Evolutionary conservation across 2,888 invertebrate genomes (phyloP), one percentile per base, ranked within the genome.

Genomic region (Rhagonycha lutea): DNA sequence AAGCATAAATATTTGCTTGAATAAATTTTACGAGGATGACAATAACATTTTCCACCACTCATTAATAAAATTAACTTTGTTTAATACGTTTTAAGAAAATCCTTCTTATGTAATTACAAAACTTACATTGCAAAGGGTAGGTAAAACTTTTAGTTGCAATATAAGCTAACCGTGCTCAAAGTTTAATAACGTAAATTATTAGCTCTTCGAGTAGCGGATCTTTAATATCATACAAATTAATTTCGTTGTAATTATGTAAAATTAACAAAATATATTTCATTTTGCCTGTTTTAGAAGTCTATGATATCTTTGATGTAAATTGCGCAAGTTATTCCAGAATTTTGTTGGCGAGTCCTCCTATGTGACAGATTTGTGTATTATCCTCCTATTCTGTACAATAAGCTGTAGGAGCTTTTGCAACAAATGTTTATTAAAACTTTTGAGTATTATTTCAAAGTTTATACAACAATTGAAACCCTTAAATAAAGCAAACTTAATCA

Each of bases 1-100:
- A 71, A 71, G 71, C 71, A 71, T 71, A 71, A 71, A 71, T 26
- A 47, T 71, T 47, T 71, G 32, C 71, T 71, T 47, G 63, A 47
- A 14, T 65, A 23, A 71, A 65, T 18, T 71, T 71, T 65, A 71
- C 61, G 24, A 71, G 47, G 62, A 24, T 65, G 65, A 71, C 71
- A 71, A 71, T 71, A 71, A 71, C 32, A 65, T 71, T 62, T 71
- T 47, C 7, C 7, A 7, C 71, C 32, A 28, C 65, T 71, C 71
- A 71, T 71, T 71, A 71, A 71, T 65, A 65, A 65, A 32, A 24
- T 71, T 71, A 63, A 47, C 47, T 65, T 71, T 32, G 24, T 10
- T 65, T 65, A 23, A 32, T 47, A 47, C n/a, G n/a, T 5, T 47
- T 47, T 47, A n/a, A 47, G 47, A 47, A 47, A 47, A 47, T 8